Percentiles rank a stretch among this genome's conserved stretches.
These are phyloP conservation scores for Acleris emargana DNA, from an alignment of 2,888 invertebrate genomes.

Conservation along the genomic window DNA sequence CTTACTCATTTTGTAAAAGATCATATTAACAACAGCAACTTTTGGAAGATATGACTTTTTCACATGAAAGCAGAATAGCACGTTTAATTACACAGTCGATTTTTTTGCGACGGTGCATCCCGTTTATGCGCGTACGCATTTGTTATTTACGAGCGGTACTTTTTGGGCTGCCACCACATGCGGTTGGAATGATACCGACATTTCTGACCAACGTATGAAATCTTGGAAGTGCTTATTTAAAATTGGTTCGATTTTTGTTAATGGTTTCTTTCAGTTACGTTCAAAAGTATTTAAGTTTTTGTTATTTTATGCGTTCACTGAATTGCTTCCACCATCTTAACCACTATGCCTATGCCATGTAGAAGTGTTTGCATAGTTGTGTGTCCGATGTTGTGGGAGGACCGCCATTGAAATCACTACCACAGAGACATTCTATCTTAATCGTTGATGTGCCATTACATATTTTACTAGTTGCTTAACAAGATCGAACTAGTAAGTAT, in stretches of 20 bases:
- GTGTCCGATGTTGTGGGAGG: no score
- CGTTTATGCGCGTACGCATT: constrained; percentile 63
- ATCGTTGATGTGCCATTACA: no score
- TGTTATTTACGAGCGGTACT: constrained; percentile 74
- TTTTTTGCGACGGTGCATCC: constrained; percentile 64
- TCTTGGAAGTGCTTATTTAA: constrained; percentile 33
- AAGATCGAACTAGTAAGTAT: no score
- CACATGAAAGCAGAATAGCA: constrained; percentile 39
- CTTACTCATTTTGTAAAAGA: no score
- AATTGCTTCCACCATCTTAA: no score
- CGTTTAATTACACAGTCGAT: constrained; percentile 70
- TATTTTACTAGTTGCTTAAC: no score
- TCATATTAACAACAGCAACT: no score
- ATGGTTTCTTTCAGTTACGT: background rate
- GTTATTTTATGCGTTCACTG: background rate
- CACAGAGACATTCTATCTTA: no score
- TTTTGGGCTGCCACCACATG: constrained; percentile 73
- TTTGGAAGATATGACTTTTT: no score
- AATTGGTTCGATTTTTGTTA: constrained; percentile 26
- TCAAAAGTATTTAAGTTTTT: background rate
- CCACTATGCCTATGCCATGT: no score
- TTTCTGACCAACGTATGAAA: constrained; percentile 53
- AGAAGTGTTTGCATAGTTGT: no score
- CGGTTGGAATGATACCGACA: constrained; percentile 52
- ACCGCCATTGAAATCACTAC: no score